Base-by-base conservation (phyloP, 2,797 vertebrate species). In the Chaenodraco wilsoni region DNA sequence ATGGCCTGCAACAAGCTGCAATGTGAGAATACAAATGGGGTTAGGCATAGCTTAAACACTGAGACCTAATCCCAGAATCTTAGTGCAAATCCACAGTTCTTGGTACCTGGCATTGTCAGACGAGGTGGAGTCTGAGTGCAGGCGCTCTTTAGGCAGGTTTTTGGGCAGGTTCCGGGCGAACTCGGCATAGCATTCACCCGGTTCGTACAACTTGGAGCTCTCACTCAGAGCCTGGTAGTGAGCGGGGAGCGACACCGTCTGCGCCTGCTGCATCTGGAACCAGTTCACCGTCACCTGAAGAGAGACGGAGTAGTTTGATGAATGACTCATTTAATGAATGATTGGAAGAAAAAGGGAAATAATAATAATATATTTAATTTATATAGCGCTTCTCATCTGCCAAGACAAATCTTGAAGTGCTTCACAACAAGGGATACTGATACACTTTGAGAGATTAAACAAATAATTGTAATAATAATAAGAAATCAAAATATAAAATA, bases 191-290 rank as follows among this genome's bases (percentile, higher is more conserved):
- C 96, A 96, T 60, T 97, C 95, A 6, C 98, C 98, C 2, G 97
- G 97, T 78, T 99, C 97, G 74, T 98, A 99, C 62, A 97, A 87
- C 89, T 99, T 99, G 83, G 96, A 95, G 27, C 84, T 96, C 66
- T 98, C 97, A 84, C 94, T 96, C 48, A 98, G 93, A 7, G 95
- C 94, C 89, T 97, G 97, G 84, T 94, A 94, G 84, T 96, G 97
- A 33, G 95, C 90, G 7, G 97, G 97, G 17, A 97, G 93, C 6
- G 95, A 95, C 21, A 95, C 94, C 16, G 92, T 95, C 87, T 97
- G 97, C 0, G 93, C 87, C 7, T 98, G 97, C 86, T 98, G 97
- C 94, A 98, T 95, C 90, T 99, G 98, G 91, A 98, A 98, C 93
- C 98, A 95, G 92, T 99, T 99, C 77, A 99, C 98, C 0, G 97